phyloP scores from a whole-genome alignment of 30 jellyfish, hydroid and myxozoan species.

The Phacellophora camtschatica region DNA sequence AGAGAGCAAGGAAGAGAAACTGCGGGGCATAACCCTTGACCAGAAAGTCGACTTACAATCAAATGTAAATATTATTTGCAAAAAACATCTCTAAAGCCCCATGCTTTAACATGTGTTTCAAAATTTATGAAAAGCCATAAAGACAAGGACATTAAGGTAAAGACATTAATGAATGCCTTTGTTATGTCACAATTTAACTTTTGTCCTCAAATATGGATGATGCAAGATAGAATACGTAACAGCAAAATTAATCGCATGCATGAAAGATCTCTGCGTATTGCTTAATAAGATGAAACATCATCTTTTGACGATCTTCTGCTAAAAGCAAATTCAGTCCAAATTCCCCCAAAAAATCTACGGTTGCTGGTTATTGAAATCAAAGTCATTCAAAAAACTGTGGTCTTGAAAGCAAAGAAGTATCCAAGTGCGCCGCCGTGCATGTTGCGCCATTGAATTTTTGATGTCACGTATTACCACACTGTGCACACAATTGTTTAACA shows the following conservation, averaged over 20 bases:
- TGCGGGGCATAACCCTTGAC: no score
- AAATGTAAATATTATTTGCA: no score
- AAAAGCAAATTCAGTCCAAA: neutral
- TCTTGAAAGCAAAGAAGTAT: neutral
- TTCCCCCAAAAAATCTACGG: neutral
- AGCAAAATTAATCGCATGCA: neutral
- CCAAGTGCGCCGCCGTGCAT: neutral
- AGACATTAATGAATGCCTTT: no score
- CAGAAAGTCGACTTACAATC: no score
- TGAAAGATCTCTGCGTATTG: neutral
- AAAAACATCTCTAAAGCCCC: no score
- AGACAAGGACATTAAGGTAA: no score
- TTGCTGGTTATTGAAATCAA: neutral
- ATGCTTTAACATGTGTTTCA: no score
- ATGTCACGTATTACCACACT: neutral
- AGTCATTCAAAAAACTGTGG: neutral
- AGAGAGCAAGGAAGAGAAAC: no score
- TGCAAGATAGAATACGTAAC: neutral
- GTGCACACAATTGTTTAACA: neutral
- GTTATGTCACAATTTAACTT: no score
- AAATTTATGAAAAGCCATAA: no score
- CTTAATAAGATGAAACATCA: neutral
- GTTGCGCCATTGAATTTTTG: neutral
- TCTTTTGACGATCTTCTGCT: neutral
- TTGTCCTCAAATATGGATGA: no score